These are phyloP conservation scores for Limnephilus rhombicus DNA, from an alignment of 2,888 invertebrate species.

Conservation along the genomic window DNA sequence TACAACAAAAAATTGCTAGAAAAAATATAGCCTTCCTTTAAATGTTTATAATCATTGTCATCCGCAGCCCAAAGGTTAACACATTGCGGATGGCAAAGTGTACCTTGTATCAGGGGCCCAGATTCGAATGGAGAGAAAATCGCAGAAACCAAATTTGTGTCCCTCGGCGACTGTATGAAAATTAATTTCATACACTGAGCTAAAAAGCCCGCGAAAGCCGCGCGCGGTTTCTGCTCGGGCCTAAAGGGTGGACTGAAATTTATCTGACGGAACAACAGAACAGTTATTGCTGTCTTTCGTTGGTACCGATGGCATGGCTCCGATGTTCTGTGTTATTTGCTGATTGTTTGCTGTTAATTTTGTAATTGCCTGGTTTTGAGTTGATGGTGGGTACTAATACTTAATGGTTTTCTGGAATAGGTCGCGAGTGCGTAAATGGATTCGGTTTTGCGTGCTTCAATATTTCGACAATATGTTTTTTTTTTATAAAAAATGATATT, in stretches of 20 bases:
- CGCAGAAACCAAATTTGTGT: constrained; percentile 55
- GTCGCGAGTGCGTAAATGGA: not conserved
- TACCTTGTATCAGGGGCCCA: constrained; percentile 22
- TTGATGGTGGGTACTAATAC: not conserved
- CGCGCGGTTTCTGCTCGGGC: constrained; percentile 15
- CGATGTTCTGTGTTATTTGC: not conserved
- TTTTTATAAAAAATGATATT: too few species aligned
- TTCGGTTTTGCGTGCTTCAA: not conserved
- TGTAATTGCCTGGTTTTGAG: not conserved
- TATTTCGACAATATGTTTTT: not conserved
- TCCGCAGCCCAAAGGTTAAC: constrained; percentile 18
- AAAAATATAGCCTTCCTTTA: not conserved
- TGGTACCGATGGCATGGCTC: not conserved
- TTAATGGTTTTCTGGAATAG: not conserved
- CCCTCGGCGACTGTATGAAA: constrained; percentile 51
- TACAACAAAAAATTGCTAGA: too few species aligned
- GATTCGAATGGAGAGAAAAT: constrained; percentile 50
- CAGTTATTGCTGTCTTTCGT: not conserved
- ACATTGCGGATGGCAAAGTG: constrained; percentile 41
- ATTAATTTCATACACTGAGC: constrained; percentile 54
- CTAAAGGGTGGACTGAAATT: constrained; percentile 8
- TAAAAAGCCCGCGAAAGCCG: constrained; percentile 53
- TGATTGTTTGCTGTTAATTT: not conserved
- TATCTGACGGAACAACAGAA: not conserved
- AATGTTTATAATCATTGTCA: not conserved